Conservation (phyloP, 1,140 invertebrate genomes). For the Nephotettix cincticeps region DNA sequence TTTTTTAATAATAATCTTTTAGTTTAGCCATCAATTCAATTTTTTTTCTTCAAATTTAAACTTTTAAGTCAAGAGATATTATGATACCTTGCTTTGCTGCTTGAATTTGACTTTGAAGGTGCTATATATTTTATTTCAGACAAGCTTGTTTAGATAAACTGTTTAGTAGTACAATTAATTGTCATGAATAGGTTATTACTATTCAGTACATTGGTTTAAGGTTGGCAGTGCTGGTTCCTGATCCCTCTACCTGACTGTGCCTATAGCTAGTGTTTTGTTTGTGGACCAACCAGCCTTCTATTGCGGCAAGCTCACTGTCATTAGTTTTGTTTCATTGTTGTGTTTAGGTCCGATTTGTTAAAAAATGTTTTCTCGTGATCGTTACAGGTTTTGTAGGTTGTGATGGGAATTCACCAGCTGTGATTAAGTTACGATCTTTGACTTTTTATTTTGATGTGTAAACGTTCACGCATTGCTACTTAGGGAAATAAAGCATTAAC, state of each 20-base stretch:
- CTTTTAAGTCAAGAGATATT: no score
- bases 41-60: no score
- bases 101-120: no score
- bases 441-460: not conserved
- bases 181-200: no score
- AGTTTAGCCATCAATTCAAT: no score
- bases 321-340: not conserved
- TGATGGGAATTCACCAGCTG: not conserved
- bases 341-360: not conserved
- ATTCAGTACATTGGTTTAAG: not conserved
- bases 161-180: no score
- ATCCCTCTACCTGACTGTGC: conserved; percentile 1
- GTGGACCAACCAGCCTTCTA: conserved; percentile 17
- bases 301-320: conserved; percentile 1
- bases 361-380: not conserved
- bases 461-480: not conserved
- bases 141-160: no score
- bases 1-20: no score
- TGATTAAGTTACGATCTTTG: not conserved
- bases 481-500: no score
- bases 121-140: no score
- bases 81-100: no score
- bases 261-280: conserved; percentile 14
- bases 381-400: not conserved
- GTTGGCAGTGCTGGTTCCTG: not conserved